Base-by-base conservation (phyloP, 2,888 invertebrate species). In the Hirtodrosophila histrioides region DNA sequence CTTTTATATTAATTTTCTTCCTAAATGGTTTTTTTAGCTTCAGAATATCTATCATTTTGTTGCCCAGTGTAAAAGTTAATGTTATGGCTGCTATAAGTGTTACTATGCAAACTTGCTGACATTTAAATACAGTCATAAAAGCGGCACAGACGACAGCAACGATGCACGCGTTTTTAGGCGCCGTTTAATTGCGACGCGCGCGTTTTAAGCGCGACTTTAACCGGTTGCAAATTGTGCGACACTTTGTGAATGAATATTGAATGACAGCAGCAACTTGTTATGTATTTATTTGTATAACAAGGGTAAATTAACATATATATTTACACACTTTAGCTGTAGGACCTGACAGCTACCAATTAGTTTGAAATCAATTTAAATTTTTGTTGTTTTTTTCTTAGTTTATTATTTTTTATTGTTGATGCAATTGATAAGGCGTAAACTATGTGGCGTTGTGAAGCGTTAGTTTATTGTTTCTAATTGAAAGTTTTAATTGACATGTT, bases 261-360 rank as follows among this genome's bases (percentile, higher is more conserved):
- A 66, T 72, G 54, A 49, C 39, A 57, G 9, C 40, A 17, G 43
- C 56, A 50, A 53, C 60, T 61, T 65, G 60, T 69, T 73, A 55
- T 64, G 36, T 45, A 53, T 60, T 76, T 31, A 31, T 31, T 62
- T 58, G 1, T 44, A 56, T 48, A 48, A 54, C 63, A 67, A 75
- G 83, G 78, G 74, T 69, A 53, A 71, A 81, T 80, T 74, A 66
- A 78, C 76, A 83, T 75, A 69, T 55, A 17, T 23, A 33, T 46
- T 48, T 33, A 71, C 54, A 58, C 46, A 43, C 43, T 51, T 60
- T 55, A 53, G 36, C 17, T 43, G 51, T 36, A 39, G 40, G 51
- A 36, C 36, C 51, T 69, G 73, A 66, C 72, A 76, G 51, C 11
- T 50, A 58, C 55, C 72, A 77, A 77, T 77, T 78, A 70, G 50